These are phyloP conservation scores for Sylvicola fuscatus DNA, from an alignment of 2,888 invertebrate genomes.

Conservation along the genomic window DNA sequence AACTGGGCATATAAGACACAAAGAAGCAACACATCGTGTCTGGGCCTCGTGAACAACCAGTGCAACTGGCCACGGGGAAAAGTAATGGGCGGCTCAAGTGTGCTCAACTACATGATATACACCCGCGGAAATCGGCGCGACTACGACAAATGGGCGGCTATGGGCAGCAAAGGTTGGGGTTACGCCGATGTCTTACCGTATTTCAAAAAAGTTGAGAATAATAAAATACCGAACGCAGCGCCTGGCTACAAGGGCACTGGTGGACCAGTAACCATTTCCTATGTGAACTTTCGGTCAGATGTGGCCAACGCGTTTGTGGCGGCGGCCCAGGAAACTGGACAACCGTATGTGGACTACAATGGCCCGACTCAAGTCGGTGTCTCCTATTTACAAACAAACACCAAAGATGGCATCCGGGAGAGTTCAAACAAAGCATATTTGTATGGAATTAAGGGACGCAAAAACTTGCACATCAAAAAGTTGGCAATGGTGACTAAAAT, in stretches of 20 bases:
- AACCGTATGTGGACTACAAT: conserved; percentile 45
- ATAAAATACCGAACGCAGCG: conserved; percentile 32
- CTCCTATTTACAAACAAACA: conserved; percentile 38
- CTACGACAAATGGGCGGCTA: conserved; percentile 52
- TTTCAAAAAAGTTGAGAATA: conserved; percentile 59
- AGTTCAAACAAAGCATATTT: conserved; percentile 39
- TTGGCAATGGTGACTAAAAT: conserved; percentile 32
- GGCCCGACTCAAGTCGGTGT: conserved; percentile 38
- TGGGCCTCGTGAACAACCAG: conserved; percentile 50
- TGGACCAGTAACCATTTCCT: conserved; percentile 34
- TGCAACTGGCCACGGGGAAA: conserved; percentile 67
- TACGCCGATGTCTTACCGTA: conserved; percentile 50
- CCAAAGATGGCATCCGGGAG: conserved; percentile 32
- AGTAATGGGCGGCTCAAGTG: conserved; percentile 62
- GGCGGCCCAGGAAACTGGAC: conserved; percentile 39
- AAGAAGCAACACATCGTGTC: conserved; percentile 48
- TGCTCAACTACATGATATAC: conserved; percentile 65
- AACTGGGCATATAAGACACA: conserved; percentile 71
- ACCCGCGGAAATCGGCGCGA: conserved; percentile 48
- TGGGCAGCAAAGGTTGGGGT: conserved; percentile 55
- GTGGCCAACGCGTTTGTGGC: conserved; percentile 40
- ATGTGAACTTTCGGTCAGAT: conserved; percentile 34
- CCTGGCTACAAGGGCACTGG: conserved; percentile 28
- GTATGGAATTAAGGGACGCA: conserved; percentile 28
- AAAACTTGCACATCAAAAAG: conserved; percentile 35